Evolutionary conservation across 2,797 vertebrate genomes (phyloP).

Genomic region (Mycteria americana): DNA sequence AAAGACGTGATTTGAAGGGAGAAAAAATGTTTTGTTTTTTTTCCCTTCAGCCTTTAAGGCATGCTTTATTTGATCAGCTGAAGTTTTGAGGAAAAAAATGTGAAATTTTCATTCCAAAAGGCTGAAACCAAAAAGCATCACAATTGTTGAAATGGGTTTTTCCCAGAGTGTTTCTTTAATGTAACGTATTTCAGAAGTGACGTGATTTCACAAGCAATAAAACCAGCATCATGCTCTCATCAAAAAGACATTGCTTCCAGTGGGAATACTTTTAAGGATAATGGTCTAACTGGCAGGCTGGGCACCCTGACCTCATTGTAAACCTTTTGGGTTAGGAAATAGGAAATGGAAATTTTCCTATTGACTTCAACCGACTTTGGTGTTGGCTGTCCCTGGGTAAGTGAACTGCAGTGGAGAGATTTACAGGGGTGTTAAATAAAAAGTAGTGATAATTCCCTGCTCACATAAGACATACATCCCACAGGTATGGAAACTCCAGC

Average conservation of each 20-base stretch:
- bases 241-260: constrained; percentile 25
- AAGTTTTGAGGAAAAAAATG: background rate
- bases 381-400: background rate
- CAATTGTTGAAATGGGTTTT: constrained; percentile 11
- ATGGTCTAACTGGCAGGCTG: background rate
- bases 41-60: background rate
- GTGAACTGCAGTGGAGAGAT: background rate
- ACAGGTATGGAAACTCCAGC: background rate
- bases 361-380: background rate
- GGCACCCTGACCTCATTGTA: background rate
- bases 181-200: constrained; percentile 40
- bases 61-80: constrained; percentile 26
- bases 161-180: constrained; percentile 28
- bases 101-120: constrained; percentile 12
- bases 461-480: background rate
- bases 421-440: background rate
- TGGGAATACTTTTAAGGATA: constrained; percentile 33
- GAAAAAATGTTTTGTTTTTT: background rate
- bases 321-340: constrained; percentile 5
- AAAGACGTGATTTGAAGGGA: background rate
- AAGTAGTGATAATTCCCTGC: background rate
- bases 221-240: constrained; percentile 30
- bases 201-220: constrained; percentile 42
- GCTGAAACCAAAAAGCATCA: background rate
- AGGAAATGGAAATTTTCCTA: constrained; percentile 19